These are phyloP conservation scores for Pseudoatta argentina DNA, from an alignment of 1,140 invertebrate genomes.

Conservation along the genomic window DNA sequence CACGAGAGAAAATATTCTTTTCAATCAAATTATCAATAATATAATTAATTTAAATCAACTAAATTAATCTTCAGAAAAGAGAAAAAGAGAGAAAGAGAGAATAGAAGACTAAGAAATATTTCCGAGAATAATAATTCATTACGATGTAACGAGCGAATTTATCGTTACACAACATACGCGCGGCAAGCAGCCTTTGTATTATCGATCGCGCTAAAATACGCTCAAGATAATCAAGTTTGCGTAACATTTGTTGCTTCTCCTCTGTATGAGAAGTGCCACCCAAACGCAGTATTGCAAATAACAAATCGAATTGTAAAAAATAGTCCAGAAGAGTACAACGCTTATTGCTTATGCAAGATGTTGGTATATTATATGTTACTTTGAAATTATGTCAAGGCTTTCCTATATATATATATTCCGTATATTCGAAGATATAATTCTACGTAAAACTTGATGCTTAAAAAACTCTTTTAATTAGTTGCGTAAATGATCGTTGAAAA, in stretches of 20 bases:
- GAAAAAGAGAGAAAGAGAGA: background rate
- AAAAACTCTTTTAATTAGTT: background rate
- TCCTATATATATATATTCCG: background rate
- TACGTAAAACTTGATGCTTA: background rate
- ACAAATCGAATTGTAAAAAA: conserved; percentile 24
- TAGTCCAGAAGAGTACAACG: background rate
- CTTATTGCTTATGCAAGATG: conserved; percentile 2
- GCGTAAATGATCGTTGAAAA: background rate
- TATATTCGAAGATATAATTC: background rate
- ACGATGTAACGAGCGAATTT: conserved; percentile 52
- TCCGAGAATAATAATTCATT: conserved; percentile 16
- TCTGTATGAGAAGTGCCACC: conserved; percentile 10
- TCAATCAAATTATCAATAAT: background rate
- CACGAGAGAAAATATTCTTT: background rate
- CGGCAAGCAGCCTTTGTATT: conserved; percentile 45
- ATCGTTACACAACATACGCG: conserved; percentile 46
- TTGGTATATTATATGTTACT: background rate
- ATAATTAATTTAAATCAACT: conserved; percentile 23
- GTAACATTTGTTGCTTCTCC: conserved; percentile 54
- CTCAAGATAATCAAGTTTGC: conserved; percentile 60
- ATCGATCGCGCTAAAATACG: conserved; percentile 55
- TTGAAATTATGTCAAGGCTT: background rate
- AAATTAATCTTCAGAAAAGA: background rate
- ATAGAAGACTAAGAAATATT: conserved; percentile 19
- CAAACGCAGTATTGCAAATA: conserved; percentile 28